phyloP scores from a whole-genome alignment of 2,113 vertebrate species.

The Petromus typicus region DNA sequence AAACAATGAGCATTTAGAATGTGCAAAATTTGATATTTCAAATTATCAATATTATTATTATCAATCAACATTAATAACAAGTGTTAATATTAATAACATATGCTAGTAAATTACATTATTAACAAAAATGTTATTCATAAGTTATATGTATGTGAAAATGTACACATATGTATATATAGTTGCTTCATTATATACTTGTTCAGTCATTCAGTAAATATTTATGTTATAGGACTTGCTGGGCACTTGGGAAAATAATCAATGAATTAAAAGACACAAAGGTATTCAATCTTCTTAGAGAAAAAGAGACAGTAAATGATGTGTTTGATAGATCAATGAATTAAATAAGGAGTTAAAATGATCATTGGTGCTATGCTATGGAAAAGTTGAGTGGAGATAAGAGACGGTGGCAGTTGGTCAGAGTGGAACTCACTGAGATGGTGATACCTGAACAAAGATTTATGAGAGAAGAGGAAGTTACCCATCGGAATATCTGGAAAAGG shows the following conservation, averaged over 20 bases:
- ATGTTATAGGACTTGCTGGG: background rate
- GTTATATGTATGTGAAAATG: background rate
- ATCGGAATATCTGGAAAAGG: background rate
- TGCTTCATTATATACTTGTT: background rate
- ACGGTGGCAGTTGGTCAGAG: background rate
- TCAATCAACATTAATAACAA: background rate
- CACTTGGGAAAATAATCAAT: background rate
- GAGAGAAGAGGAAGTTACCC: background rate
- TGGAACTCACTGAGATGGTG: background rate
- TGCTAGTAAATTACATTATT: background rate
- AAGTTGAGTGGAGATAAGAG: background rate
- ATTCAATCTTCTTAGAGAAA: background rate
- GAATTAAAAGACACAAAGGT: conserved; percentile 4
- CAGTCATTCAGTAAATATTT: conserved; percentile 37
- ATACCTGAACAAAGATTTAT: background rate
- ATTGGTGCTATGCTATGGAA: background rate
- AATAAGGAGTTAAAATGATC: background rate
- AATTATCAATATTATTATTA: background rate
- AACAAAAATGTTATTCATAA: conserved; percentile 4
- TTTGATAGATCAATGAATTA: background rate
- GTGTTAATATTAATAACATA: background rate
- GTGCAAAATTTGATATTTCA: background rate
- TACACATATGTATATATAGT: background rate
- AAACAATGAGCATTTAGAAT: conserved; percentile 23
- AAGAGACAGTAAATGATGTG: background rate